phyloP scores from a whole-genome alignment of 1,140 invertebrate species.

The Druon quercuslanigerum region DNA sequence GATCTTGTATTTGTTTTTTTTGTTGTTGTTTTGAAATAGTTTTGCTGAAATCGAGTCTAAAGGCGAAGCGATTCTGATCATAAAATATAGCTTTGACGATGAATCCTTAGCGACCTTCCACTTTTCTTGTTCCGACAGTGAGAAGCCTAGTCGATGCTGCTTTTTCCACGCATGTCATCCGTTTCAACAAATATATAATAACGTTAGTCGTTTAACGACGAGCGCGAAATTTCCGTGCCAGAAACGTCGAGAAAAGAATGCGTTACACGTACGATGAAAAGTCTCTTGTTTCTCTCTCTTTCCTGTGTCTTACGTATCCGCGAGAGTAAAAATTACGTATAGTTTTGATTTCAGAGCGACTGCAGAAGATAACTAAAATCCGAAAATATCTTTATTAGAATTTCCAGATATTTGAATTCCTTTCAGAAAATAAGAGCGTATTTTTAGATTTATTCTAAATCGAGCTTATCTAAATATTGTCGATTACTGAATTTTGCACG shows the following conservation, averaged over 20 bases:
- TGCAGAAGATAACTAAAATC: neutral
- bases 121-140: conserved; percentile 69
- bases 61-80: conserved; percentile 55
- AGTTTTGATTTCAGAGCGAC: conserved; percentile 30
- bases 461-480: conserved; percentile 41
- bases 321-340: conserved; percentile 34
- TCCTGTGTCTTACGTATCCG: conserved; percentile 10
- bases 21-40: conserved; percentile 16
- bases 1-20: conserved; percentile 31
- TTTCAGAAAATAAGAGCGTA: neutral
- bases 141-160: conserved; percentile 66
- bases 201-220: conserved; percentile 55
- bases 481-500: conserved; percentile 32
- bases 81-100: conserved; percentile 73
- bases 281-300: conserved; percentile 8
- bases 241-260: conserved; percentile 24
- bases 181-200: conserved; percentile 67
- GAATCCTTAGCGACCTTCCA: conserved; percentile 73
- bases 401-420: neutral
- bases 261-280: conserved; percentile 20
- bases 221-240: conserved; percentile 19
- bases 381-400: neutral
- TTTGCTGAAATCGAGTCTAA: conserved; percentile 41
- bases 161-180: conserved; percentile 66
- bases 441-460: conserved; percentile 28